Evolutionary conservation across 2,113 vertebrate species (phyloP), one percentile per base, ranked within the genome.

Genomic region (Thamnophis sirtalis): DNA sequence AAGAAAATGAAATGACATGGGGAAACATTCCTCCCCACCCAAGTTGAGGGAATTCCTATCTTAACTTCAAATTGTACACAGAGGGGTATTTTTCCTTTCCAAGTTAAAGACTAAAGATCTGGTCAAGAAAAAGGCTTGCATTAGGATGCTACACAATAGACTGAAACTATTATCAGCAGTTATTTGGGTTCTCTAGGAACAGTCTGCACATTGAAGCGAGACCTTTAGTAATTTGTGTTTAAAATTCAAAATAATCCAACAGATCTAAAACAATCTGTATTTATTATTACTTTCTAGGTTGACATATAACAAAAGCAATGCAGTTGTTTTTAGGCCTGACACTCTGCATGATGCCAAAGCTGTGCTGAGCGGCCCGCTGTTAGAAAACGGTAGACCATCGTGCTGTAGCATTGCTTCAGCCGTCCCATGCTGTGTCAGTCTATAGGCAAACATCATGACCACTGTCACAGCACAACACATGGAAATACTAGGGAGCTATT

Each of bases 271-370:
- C 22, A 8, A 26, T 90, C 54, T 51, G 49, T 85, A 92, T 93
- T 87, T 93, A 93, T 95, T 95, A 49, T 92, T 95, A 94, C 93
- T 94, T 92, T 93, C 93, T 92, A 93, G 94, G 95, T 94, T 93
- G 95, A 80, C 38, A 60, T 89, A 92, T 55, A 73, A 28, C 94
- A 94, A 93, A 88, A 86, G 96, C 94, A 89, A 73, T 4, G 51
- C 92, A 91, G 56, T 87, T 13, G 89, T 84, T 84, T 89, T 90
- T 92, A 92, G 95, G 90, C 91, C 28, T 8, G 4, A 92, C 84
- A 24, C 95, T 68, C 95, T n/a, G 95, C 84, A 0, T 58, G 95
- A 51, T 15, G 94, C 94, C 93, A 9, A 8, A 0, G 90, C 94
- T 95, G 95, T 28, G 56, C 91, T 9, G 93, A 94, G 94, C 90